Evolutionary conservation across 92 coral and sea anemone genomes (phyloP), one percentile per base, ranked within the genome.

Genomic region (Galaxea fascicularis): DNA sequence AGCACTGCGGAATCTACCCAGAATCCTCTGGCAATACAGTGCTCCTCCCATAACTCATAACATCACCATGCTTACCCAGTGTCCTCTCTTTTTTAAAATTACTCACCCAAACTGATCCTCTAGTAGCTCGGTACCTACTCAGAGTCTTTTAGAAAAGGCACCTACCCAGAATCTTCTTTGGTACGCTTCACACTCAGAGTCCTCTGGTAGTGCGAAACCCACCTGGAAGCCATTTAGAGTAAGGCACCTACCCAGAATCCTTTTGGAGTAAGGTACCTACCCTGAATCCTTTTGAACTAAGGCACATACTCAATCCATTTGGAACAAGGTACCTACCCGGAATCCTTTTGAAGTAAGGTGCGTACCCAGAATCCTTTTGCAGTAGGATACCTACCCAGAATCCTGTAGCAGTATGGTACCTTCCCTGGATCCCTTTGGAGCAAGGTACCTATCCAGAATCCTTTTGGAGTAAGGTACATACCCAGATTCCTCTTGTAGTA

Each of bases 401-500:
- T 22, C 28, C 21, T 10, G 30, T 13, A 24, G 66, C 0, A 21
- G 65, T 20, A 21, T 27, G 7, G 5, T n/a, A n/a, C n/a, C n/a
- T n/a, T n/a, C n/a, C n/a, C n/a, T n/a, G n/a, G n/a, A n/a, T n/a
- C n/a, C n/a, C n/a, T n/a, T n/a, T n/a, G n/a, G n/a, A n/a, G n/a
- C n/a, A n/a, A 35, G 3, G 41, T 35, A 35, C 2, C 41, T 35
- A 35, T 6, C 6, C 3, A 35, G 2, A 35, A 35, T 35, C 31
- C 0, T 60, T 11, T 12, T 60, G 6, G 2, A 35, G 41, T 6
- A 35, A 2, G 41, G 2, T 2, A 35, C 41, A n/a, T 60, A 21
- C 66, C 66, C 30, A 60, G 30, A 60, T 21, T 63, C 68, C 62
- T 56, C 62, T 56, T 56, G 62, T n/a, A 56, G 62, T 56, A 56